Percentiles rank a stretch among this genome's conserved stretches.
Evolutionary conservation across 1,140 invertebrate genomes (phyloP).

Genomic region (Aphelenchoides avenae): DNA sequence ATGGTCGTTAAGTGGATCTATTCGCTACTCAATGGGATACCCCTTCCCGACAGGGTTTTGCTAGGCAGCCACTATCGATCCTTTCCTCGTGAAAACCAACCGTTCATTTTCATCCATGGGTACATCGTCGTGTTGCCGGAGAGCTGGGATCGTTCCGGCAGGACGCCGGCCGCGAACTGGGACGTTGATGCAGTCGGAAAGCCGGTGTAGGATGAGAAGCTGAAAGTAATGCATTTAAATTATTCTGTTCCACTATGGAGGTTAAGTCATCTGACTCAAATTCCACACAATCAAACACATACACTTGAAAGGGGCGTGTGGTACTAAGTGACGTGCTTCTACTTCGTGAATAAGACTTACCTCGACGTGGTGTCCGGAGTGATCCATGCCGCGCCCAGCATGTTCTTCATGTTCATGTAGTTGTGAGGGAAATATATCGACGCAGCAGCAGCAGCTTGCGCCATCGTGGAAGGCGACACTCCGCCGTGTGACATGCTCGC

Average conservation of each 20-base stretch:
- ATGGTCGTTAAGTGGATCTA: slow-evolving; percentile 6
- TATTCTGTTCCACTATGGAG: no score
- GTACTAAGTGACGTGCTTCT: slow-evolving; percentile 3
- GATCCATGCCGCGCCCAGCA: slow-evolving; percentile 22
- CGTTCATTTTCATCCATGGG: slow-evolving; percentile 39
- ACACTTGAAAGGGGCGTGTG: not conserved
- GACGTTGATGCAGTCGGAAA: not conserved
- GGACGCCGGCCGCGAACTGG: slow-evolving; percentile 6
- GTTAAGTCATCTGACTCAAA: no score
- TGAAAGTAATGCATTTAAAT: slow-evolving; percentile 5
- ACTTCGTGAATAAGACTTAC: slow-evolving; percentile 3
- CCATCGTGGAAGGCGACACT: no score
- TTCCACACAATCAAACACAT: not conserved
- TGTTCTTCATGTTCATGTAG: slow-evolving; percentile 31
- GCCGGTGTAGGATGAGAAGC: slow-evolving; percentile 3
- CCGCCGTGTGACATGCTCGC: no score
- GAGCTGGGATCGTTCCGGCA: not conserved
- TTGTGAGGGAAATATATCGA: slow-evolving; percentile 17
- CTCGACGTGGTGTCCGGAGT: slow-evolving; percentile 27
- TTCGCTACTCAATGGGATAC: not conserved
- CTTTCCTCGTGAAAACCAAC: no score
- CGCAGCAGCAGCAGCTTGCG: no score
- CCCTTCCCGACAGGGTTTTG: no score
- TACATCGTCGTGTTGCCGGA: slow-evolving; percentile 17
- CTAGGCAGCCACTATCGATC: no score